phyloP scores from a whole-genome alignment of 2,888 invertebrate species.

The Drosophila lacicola region DNA sequence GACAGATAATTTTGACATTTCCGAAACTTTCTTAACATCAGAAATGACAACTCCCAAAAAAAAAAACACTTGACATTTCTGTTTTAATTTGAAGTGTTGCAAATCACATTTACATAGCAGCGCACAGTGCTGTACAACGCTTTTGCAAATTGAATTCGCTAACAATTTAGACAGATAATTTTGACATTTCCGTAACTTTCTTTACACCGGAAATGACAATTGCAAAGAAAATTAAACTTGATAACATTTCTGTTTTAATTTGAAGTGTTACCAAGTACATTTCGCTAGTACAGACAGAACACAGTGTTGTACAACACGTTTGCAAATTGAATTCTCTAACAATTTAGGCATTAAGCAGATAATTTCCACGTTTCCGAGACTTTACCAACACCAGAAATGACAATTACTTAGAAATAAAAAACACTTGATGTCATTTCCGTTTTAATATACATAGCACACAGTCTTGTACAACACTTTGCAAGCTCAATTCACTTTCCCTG shows the following conservation, averaged over 20 bases:
- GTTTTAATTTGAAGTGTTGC: neutral
- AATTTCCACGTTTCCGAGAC: no score
- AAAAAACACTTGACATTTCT: neutral
- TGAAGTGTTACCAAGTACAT: neutral
- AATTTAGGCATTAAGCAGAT: no score
- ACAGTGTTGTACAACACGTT: no score
- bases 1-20: no score
- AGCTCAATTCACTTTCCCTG: neutral
- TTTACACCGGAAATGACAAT: no score
- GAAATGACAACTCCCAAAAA: neutral
- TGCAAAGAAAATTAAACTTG: no score
- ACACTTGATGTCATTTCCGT: neutral
- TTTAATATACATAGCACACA: neutral
- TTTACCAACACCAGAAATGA: neutral
- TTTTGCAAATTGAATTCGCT: no score
- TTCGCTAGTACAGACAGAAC: no score
- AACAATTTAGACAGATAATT: no score
- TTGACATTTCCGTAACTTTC: no score
- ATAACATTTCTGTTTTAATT: neutral
- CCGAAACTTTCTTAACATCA: neutral
- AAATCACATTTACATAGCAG: neutral
- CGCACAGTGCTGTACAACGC: no score
- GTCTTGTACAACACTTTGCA: constrained; percentile 3
- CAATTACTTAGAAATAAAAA: neutral
- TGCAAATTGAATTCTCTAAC: no score